These are phyloP conservation scores for Plusia festucae DNA, from an alignment of 2,888 invertebrate species.

Conservation along the genomic window DNA sequence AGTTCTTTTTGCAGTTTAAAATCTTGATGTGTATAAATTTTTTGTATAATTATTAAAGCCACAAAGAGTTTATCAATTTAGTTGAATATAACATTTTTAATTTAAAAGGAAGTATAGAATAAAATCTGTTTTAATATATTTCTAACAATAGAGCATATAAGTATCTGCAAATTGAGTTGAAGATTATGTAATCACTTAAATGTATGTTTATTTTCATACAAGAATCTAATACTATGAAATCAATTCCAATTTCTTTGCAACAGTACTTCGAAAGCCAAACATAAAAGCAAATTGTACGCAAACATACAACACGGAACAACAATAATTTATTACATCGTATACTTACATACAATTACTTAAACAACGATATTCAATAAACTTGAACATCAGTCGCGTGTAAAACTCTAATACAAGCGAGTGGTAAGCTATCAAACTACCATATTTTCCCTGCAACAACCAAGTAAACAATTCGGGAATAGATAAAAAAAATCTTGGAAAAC, in stretches of 20 bases:
- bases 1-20: too few species aligned
- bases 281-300: background rate
- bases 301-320: background rate
- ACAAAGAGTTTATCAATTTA: too few species aligned
- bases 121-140: too few species aligned
- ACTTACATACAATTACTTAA: background rate
- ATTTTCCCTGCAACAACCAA: constrained; percentile 59
- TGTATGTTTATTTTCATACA: background rate
- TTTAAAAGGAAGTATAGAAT: too few species aligned
- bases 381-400: constrained; percentile 19
- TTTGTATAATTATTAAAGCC: too few species aligned
- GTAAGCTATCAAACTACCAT: constrained; percentile 71
- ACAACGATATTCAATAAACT: constrained; percentile 14
- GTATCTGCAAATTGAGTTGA: too few species aligned
- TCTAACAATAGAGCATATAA: too few species aligned
- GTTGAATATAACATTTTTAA: too few species aligned
- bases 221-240: background rate
- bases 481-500: constrained; percentile 61
- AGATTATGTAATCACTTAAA: too few species aligned
- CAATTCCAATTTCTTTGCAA: background rate
- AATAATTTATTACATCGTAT: constrained; percentile 7
- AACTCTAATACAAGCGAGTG: constrained; percentile 67
- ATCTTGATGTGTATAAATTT: too few species aligned
- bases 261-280: background rate
- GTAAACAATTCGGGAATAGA: constrained; percentile 67